A percentile compares a stretch with the other conserved stretches of the same genome.
These are phyloP conservation scores for Thymelicus sylvestris DNA, from an alignment of 2,888 invertebrate genomes.

Conservation along the genomic window DNA sequence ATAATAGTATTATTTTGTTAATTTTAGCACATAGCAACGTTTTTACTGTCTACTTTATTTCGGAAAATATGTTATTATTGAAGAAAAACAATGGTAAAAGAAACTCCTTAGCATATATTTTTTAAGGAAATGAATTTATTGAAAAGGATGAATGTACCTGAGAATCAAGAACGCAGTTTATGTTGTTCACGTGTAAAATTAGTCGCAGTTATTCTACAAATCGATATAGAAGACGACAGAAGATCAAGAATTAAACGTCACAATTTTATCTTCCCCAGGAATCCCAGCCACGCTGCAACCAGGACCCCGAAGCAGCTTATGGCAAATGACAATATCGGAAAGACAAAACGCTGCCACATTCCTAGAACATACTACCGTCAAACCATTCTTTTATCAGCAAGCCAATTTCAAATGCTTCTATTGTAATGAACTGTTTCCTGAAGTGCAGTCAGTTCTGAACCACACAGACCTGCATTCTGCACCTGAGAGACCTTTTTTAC, in stretches of 20 bases:
- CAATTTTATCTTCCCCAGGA: slow-evolving; percentile 58
- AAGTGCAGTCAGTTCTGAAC: slow-evolving; percentile 66
- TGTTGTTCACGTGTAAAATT: not conserved
- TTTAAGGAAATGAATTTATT: too few species aligned
- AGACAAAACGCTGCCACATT: slow-evolving; percentile 76
- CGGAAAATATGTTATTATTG: too few species aligned
- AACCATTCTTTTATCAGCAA: slow-evolving; percentile 76
- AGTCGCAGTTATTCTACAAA: not conserved
- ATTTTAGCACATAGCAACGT: too few species aligned
- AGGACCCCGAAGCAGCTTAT: slow-evolving; percentile 70
- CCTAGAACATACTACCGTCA: slow-evolving; percentile 69
- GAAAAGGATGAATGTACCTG: too few species aligned
- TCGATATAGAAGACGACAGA: slow-evolving; percentile 6
- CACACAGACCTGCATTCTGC: slow-evolving; percentile 61
- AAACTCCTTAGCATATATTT: too few species aligned
- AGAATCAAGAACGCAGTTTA: too few species aligned
- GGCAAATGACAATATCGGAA: slow-evolving; percentile 80
- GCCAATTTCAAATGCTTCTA: slow-evolving; percentile 80
- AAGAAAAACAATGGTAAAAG: too few species aligned
- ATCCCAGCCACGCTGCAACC: slow-evolving; percentile 51
- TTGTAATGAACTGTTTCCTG: slow-evolving; percentile 72
- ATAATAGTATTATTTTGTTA: too few species aligned
- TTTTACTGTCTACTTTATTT: too few species aligned
- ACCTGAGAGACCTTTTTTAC: slow-evolving; percentile 61
- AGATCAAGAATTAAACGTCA: slow-evolving; percentile 41